Evolutionary conservation across 2,888 invertebrate genomes (phyloP), one percentile per base, ranked within the genome.

Genomic region (Therioaphis trifolii): DNA sequence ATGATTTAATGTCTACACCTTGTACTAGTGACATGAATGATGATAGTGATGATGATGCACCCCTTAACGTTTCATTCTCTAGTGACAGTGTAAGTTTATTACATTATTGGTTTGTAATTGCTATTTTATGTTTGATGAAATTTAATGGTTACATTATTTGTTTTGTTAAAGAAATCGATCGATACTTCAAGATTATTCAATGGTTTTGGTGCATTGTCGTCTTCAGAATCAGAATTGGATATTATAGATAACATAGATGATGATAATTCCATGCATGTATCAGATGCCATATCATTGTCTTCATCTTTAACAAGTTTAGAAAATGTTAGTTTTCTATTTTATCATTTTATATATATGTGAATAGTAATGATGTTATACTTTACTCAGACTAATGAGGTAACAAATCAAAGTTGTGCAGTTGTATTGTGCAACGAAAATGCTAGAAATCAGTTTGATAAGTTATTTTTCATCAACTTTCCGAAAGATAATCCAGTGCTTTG

Each of bases 401-500:
- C 11, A 12, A 15, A 7, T n/a, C 9, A 71, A 61, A 24, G 49
- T 12, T 80, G 80, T 72, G 71, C 80, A 12, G 80, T 80, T 61
- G 11, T 29, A 5, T 21, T 80, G n/a, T 80, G 80, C 61, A 72
- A 58, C 43, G 15, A 29, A 71, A 61, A 71, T 15, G 58, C 12
- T 58, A 80, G 80, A 61, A 72, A 61, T 2, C 80, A 80, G 15
- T 80, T 71, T 35, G 46, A 72, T 21, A 71, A 11, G 43, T 71
- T 80, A 46, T 61, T 61, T 61, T 80, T 58, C 11, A 29, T 80
- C 9, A 21, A 71, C 5, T 80, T 80, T 71, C 80, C 80, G 11
- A 21, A 15, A 7, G 29, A 80, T 24, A 71, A 80, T 71, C 5
- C 15, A 80, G 2, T 0, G 21, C 71, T 71, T 21, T 29, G 61